A percentile compares a stretch with the other conserved stretches of the same genome.
Evolutionary conservation across 2,888 invertebrate genomes (phyloP).

Genomic region (Spilosoma lubricipeda): DNA sequence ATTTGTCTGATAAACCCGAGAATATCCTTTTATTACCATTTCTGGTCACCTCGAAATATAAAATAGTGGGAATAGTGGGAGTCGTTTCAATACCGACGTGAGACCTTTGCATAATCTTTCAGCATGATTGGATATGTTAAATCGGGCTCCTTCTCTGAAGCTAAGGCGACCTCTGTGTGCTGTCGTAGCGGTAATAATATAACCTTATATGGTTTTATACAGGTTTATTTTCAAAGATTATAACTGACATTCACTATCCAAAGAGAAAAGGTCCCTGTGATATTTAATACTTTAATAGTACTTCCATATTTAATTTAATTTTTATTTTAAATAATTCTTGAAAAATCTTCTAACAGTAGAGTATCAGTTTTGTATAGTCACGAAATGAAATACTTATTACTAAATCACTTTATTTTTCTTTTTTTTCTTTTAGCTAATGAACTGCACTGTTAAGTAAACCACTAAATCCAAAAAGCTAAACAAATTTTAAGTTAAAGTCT

Average conservation of each 20-base stretch:
- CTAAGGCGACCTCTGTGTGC: constrained; percentile 13
- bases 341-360: not conserved
- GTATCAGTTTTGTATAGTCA: not conserved
- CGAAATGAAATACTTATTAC: not conserved
- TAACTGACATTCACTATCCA: not conserved
- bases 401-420: too few relatives aligned
- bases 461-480: not conserved
- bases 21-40: constrained; percentile 15
- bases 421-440: too few relatives aligned
- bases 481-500: not conserved
- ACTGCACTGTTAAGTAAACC: too few relatives aligned
- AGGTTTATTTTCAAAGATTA: constrained; percentile 4
- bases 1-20: not conserved
- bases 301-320: too few relatives aligned
- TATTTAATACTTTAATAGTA: not conserved
- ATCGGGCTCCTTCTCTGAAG: constrained; percentile 17
- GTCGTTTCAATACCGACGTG: constrained; percentile 12
- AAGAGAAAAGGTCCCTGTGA: not conserved
- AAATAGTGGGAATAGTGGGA: constrained; percentile 17
- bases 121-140: constrained; percentile 41
- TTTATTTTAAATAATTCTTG: too few relatives aligned
- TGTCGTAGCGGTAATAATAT: constrained; percentile 12
- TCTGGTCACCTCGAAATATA: constrained; percentile 23
- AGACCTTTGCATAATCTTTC: constrained; percentile 41
- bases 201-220: not conserved